phyloP scores from a whole-genome alignment of 2,888 invertebrate species.

The Helleia helle region DNA sequence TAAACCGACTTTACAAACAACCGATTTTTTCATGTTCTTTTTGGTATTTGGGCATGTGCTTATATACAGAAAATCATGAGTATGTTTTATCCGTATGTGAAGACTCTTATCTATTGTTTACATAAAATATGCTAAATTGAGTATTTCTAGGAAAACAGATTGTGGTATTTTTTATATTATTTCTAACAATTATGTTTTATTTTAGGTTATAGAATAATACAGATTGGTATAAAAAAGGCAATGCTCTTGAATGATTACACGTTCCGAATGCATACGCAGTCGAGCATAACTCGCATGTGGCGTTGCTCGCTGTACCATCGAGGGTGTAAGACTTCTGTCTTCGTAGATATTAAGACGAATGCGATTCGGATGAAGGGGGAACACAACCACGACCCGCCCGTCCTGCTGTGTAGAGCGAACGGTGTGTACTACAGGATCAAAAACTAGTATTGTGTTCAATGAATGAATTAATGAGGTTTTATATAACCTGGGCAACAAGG shows the following conservation, averaged over 20 bases:
- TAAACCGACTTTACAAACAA: too few relatives aligned
- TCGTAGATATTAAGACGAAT: conserved; percentile 14
- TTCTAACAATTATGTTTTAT: conserved; percentile 4
- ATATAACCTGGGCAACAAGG: too few relatives aligned
- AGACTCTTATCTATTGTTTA: too few relatives aligned
- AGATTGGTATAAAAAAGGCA: conserved; percentile 14
- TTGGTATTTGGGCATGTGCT: too few relatives aligned
- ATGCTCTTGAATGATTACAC: conserved; percentile 15
- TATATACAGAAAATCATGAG: too few relatives aligned
- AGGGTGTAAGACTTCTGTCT: conserved; percentile 24
- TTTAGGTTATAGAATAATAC: conserved; percentile 16
- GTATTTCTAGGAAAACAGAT: too few relatives aligned
- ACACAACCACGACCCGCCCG: background rate
- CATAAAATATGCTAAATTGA: too few relatives aligned
- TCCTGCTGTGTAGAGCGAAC: background rate
- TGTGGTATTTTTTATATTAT: too few relatives aligned
- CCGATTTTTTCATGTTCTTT: too few relatives aligned
- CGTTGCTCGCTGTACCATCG: conserved; percentile 29
- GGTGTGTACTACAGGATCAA: background rate
- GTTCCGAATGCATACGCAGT: conserved; percentile 14
- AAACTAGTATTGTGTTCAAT: too few relatives aligned
- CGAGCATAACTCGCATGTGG: conserved; percentile 20
- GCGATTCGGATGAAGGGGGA: background rate
- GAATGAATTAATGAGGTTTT: too few relatives aligned
- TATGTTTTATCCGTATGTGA: too few relatives aligned